A percentile compares a stretch with the other conserved stretches of the same genome.
Evolutionary conservation across 2,888 invertebrate species (phyloP).

Genomic region (Pinctada fucata): DNA sequence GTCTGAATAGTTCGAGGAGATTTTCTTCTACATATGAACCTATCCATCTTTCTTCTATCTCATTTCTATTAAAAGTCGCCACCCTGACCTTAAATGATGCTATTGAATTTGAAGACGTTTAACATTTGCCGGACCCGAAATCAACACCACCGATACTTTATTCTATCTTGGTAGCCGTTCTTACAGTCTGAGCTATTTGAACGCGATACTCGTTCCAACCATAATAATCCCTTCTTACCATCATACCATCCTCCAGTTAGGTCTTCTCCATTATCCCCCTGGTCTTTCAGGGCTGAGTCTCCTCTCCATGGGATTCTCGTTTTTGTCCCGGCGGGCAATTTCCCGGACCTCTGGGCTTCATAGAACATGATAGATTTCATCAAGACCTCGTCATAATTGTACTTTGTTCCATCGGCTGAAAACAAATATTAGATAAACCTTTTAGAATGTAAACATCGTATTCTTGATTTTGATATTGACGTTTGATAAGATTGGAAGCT

Average conservation of each 20-base stretch:
- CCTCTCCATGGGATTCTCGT: constrained; percentile 72
- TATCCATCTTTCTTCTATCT: too few species aligned
- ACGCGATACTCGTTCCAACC: too few species aligned
- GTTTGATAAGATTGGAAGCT: neutral
- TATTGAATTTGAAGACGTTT: too few species aligned
- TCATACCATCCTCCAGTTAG: constrained; percentile 75
- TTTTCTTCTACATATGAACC: too few species aligned
- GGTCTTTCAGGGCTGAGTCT: constrained; percentile 63
- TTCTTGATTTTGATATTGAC: too few species aligned
- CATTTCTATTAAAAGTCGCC: too few species aligned
- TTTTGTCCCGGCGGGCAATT: constrained; percentile 58
- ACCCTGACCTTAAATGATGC: too few species aligned
- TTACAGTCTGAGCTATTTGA: too few species aligned
- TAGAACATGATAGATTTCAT: constrained; percentile 72
- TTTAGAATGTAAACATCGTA: neutral
- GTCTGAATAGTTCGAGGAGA: too few species aligned
- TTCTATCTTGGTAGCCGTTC: too few species aligned
- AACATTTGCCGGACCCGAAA: too few species aligned
- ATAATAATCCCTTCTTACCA: constrained; percentile 50
- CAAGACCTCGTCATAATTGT: constrained; percentile 61
- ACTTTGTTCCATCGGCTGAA: constrained; percentile 49
- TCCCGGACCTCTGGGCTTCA: constrained; percentile 73
- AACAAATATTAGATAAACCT: constrained; percentile 2
- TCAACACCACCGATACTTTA: too few species aligned
- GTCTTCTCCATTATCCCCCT: constrained; percentile 67